phyloP scores from a whole-genome alignment of 2,113 vertebrate genomes.

The Salminus brasiliensis region DNA sequence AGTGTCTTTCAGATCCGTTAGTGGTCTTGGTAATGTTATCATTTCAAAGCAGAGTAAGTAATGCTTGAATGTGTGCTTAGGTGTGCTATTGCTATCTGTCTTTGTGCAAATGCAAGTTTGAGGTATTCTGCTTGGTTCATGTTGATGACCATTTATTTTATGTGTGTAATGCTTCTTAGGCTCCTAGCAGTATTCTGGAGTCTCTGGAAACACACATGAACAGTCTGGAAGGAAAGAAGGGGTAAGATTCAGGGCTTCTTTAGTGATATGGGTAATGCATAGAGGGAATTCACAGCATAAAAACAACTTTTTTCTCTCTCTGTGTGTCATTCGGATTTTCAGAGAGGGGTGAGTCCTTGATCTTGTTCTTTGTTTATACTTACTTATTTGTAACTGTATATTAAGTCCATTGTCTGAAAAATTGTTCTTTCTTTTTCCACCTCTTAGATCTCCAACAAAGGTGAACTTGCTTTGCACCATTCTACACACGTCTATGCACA shows the following conservation, averaged over 20 bases:
- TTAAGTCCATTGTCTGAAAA: background rate
- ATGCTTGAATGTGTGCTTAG: background rate
- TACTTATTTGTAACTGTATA: slow-evolving; percentile 32
- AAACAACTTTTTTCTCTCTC: slow-evolving; percentile 33
- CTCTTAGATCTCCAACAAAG: slow-evolving; percentile 49
- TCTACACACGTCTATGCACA: background rate
- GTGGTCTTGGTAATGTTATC: background rate
- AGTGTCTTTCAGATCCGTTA: slow-evolving; percentile 2
- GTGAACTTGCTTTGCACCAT: background rate
- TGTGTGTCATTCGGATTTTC: slow-evolving; percentile 68
- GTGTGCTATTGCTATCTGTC: background rate
- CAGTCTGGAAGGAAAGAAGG: slow-evolving; percentile 89
- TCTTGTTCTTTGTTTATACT: slow-evolving; percentile 23
- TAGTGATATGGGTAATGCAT: background rate
- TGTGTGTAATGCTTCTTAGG: slow-evolving; percentile 69
- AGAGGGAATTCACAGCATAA: background rate
- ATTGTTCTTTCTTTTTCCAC: background rate
- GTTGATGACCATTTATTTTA: background rate
- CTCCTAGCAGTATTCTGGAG: slow-evolving; percentile 98
- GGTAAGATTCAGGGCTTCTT: slow-evolving; percentile 59
- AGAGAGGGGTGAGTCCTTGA: slow-evolving; percentile 79
- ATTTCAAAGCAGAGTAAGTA: background rate
- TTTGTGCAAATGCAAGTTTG: background rate
- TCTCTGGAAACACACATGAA: slow-evolving; percentile 98
- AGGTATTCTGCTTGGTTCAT: background rate